Conservation (phyloP, 2,113 vertebrate species). For the Sander vitreus region DNA sequence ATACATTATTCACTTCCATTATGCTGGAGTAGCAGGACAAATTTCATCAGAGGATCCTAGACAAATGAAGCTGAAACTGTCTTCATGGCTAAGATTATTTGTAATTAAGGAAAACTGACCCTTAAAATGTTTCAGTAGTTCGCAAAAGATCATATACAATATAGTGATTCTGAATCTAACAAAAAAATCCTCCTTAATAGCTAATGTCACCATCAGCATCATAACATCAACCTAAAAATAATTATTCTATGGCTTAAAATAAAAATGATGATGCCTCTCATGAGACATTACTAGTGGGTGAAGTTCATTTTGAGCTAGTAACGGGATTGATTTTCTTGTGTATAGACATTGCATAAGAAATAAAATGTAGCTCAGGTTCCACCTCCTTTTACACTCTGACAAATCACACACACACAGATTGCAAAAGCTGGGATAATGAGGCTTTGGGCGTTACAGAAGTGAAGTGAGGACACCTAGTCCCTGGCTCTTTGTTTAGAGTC, state of each 20-base stretch:
- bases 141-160: background rate
- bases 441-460: constrained; percentile 69
- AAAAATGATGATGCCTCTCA: constrained; percentile 15
- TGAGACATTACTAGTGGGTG: background rate
- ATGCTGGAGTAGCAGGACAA: background rate
- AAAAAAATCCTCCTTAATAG: background rate
- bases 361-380: constrained; percentile 45
- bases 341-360: constrained; percentile 31
- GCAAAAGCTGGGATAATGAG: constrained; percentile 54
- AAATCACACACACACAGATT: constrained; percentile 47
- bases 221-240: background rate
- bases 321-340: constrained; percentile 16
- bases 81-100: background rate
- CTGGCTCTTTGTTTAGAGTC: constrained; percentile 74
- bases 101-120: background rate
- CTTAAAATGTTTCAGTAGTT: background rate
- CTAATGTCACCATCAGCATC: background rate
- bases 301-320: constrained; percentile 25
- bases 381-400: constrained; percentile 52
- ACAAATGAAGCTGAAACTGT: background rate
- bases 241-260: background rate
- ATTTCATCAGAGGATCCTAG: background rate
- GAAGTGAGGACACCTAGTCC: constrained; percentile 71
- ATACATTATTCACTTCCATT: background rate
- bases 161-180: background rate